These are phyloP conservation scores for Schmidtea mediterranea DNA, from an alignment of 1,140 invertebrate species.

Conservation along the genomic window DNA sequence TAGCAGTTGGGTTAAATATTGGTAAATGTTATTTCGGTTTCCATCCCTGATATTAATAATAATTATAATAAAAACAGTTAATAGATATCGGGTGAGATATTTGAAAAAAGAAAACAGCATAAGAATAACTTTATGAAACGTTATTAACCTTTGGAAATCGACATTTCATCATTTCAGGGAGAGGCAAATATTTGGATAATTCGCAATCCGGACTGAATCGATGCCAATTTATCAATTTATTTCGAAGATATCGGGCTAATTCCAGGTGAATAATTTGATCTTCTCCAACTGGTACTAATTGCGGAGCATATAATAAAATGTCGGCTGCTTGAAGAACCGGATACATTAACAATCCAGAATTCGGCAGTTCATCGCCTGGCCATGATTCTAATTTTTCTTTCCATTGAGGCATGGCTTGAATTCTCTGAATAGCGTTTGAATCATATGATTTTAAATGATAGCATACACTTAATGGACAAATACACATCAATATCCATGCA, in stretches of 20 bases:
- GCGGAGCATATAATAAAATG: background rate
- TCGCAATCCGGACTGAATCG: too few relatives aligned
- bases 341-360: background rate
- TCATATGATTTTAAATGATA: background rate
- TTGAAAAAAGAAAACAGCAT: too few relatives aligned
- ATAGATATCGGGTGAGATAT: too few relatives aligned
- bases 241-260: background rate
- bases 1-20: too few relatives aligned
- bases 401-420: background rate
- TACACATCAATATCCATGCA: slow-evolving; percentile 1
- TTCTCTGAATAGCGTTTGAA: background rate
- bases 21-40: too few relatives aligned
- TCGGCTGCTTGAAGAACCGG: slow-evolving; percentile 1
- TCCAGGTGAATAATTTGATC: slow-evolving; percentile 4
- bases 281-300: background rate
- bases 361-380: background rate
- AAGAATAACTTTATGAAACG: too few relatives aligned
- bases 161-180: too few relatives aligned
- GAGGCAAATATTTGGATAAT: too few relatives aligned
- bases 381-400: background rate
- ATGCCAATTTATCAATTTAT: background rate
- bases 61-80: too few relatives aligned
- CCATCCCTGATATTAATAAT: too few relatives aligned
- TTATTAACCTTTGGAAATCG: too few relatives aligned
- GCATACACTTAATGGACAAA: background rate